phyloP scores from a whole-genome alignment of 1,140 invertebrate species.

The Cardiocondyla obscurior region DNA sequence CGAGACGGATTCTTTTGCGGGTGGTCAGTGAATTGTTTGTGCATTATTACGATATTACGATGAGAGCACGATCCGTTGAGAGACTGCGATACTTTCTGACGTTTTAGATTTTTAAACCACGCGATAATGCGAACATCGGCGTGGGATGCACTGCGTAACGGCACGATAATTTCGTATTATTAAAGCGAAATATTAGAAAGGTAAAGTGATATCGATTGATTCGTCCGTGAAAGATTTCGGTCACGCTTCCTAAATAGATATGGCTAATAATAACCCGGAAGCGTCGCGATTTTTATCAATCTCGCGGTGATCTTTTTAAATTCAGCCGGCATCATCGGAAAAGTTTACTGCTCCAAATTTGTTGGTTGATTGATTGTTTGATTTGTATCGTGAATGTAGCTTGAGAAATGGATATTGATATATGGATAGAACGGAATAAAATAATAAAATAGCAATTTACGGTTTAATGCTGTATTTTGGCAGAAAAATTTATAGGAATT shows the following conservation, averaged over 20 bases:
- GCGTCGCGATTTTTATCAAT: background rate
- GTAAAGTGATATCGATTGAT: background rate
- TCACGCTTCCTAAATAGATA: background rate
- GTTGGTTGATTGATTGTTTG: background rate
- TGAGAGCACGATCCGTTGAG: background rate
- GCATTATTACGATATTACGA: background rate
- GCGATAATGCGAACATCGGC: background rate
- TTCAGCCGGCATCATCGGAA: background rate
- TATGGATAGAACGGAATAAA: background rate
- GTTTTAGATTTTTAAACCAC: background rate
- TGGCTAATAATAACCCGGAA: background rate
- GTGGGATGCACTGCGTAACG: background rate
- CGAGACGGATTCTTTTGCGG: background rate
- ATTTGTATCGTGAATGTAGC: background rate
- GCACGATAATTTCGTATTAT: background rate
- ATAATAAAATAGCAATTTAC: background rate
- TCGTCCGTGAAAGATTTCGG: background rate
- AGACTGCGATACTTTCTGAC: background rate
- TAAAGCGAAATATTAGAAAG: background rate
- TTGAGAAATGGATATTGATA: background rate
- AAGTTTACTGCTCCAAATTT: background rate
- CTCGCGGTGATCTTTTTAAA: background rate
- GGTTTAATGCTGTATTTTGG: background rate
- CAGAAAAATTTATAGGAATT: background rate
- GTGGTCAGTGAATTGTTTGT: background rate